Evolutionary conservation across 2,113 vertebrate genomes (phyloP).

Genomic region (Ceratotherium simum): DNA sequence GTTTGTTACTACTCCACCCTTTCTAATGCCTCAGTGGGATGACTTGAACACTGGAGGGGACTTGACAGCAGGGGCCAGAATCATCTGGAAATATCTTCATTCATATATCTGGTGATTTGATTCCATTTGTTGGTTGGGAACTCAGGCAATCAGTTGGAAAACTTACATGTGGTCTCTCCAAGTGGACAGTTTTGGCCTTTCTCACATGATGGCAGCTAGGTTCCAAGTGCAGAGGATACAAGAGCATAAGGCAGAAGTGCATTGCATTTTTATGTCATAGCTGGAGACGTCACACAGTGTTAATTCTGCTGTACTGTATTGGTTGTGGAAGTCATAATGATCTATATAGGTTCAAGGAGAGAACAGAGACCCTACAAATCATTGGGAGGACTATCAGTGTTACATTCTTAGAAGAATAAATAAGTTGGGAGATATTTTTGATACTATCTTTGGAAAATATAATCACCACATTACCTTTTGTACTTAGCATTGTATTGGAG

Average conservation of each 20-base stretch:
- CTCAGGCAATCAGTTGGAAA: background rate
- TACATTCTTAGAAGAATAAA: background rate
- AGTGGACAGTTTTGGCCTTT: background rate
- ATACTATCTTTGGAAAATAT: background rate
- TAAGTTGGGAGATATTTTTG: background rate
- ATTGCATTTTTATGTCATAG: background rate
- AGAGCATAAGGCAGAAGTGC: background rate
- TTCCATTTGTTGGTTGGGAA: background rate
- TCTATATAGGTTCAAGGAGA: background rate
- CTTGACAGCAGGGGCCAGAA: background rate
- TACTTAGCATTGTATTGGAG: background rate
- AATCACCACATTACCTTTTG: background rate
- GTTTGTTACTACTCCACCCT: background rate
- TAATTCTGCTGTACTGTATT: background rate
- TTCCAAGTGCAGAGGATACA: background rate
- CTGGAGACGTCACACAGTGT: background rate
- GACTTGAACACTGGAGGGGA: background rate
- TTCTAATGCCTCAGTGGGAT: background rate
- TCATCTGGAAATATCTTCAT: conserved; percentile 13
- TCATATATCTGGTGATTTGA: background rate
- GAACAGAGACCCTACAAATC: background rate
- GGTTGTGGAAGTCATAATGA: background rate
- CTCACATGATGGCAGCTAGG: background rate
- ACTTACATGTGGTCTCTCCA: background rate
- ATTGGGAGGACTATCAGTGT: background rate